Conservation (phyloP, 2,888 invertebrate species). For the Drosophila subquinaria region DNA sequence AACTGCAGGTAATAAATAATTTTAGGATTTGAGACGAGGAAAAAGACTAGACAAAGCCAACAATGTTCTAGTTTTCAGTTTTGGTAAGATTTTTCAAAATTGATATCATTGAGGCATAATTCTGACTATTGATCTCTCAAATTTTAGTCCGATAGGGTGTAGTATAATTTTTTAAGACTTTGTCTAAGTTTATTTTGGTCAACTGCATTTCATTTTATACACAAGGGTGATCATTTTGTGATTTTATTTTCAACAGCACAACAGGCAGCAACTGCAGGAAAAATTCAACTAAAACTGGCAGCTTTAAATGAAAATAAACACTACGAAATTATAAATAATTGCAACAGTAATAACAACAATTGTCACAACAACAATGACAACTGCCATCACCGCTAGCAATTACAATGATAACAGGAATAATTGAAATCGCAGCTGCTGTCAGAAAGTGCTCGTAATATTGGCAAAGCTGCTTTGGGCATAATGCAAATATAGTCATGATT, state of each 20-base stretch:
- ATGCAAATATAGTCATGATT: slow-evolving; percentile 47
- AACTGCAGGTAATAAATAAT: neutral
- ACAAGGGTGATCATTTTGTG: neutral
- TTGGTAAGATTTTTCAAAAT: no score
- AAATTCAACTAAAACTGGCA: neutral
- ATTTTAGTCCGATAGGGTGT: no score
- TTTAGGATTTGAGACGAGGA: neutral
- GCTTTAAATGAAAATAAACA: slow-evolving; percentile 3
- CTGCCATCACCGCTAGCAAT: slow-evolving; percentile 27
- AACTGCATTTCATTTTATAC: no score
- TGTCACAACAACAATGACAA: slow-evolving; percentile 8
- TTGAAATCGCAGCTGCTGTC: slow-evolving; percentile 57
- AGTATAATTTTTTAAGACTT: no score
- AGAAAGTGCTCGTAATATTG: slow-evolving; percentile 35
- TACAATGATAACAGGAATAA: slow-evolving; percentile 64
- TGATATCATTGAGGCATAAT: no score
- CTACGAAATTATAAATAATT: slow-evolving; percentile 12
- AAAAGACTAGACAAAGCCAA: neutral
- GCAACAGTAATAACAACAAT: slow-evolving; percentile 1
- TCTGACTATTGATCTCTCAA: no score
- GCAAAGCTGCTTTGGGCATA: slow-evolving; percentile 35
- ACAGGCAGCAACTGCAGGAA: neutral
- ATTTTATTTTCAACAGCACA: slow-evolving; percentile 7
- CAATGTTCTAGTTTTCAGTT: neutral
- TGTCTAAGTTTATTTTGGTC: no score